A percentile compares a stretch with the other conserved stretches of the same genome.
Conservation (phyloP, 2,888 invertebrate genomes). For the Drosophila suboccidentalis region DNA sequence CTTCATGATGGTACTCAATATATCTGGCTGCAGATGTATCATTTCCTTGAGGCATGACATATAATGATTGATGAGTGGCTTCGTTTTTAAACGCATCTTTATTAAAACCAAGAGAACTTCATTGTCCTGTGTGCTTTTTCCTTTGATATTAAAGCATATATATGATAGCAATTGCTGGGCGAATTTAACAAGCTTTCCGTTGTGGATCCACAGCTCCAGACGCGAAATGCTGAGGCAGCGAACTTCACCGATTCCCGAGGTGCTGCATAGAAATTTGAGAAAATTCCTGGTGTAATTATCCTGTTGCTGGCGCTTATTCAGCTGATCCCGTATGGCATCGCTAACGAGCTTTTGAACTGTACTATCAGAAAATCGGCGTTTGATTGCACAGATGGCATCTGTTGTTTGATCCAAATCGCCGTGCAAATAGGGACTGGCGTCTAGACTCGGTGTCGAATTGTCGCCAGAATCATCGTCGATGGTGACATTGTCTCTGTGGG, state of each 20-base stretch:
- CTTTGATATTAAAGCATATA: slow-evolving; percentile 95
- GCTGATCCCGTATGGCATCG: slow-evolving; percentile 95
- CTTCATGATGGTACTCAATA: slow-evolving; percentile 93
- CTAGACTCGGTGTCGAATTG: slow-evolving; percentile 83
- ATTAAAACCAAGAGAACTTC: slow-evolving; percentile 94
- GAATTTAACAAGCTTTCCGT: slow-evolving; percentile 96
- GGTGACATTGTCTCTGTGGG: slow-evolving; percentile 66
- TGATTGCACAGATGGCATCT: slow-evolving; percentile 86
- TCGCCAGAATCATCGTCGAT: slow-evolving; percentile 87
- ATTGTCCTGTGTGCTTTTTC: slow-evolving; percentile 89
- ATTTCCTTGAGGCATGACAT: slow-evolving; percentile 96
- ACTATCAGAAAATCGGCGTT: slow-evolving; percentile 87
- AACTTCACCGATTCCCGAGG: slow-evolving; percentile 94
- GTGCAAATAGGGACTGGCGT: slow-evolving; percentile 84
- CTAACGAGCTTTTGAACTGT: slow-evolving; percentile 90
- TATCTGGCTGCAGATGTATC: slow-evolving; percentile 93
- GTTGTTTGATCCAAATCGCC: slow-evolving; percentile 85
- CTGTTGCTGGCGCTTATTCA: slow-evolving; percentile 93
- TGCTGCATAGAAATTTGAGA: slow-evolving; percentile 92
- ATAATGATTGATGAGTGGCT: slow-evolving; percentile 95
- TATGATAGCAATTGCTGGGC: slow-evolving; percentile 96
- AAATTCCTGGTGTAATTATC: slow-evolving; percentile 96
- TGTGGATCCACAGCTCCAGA: slow-evolving; percentile 97
- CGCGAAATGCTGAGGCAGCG: slow-evolving; percentile 86
- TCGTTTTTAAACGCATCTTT: slow-evolving; percentile 96